Percentiles rank a stretch among this genome's conserved stretches.
phyloP scores from a whole-genome alignment of 2,888 invertebrate species.

The Leuctra nigra region DNA sequence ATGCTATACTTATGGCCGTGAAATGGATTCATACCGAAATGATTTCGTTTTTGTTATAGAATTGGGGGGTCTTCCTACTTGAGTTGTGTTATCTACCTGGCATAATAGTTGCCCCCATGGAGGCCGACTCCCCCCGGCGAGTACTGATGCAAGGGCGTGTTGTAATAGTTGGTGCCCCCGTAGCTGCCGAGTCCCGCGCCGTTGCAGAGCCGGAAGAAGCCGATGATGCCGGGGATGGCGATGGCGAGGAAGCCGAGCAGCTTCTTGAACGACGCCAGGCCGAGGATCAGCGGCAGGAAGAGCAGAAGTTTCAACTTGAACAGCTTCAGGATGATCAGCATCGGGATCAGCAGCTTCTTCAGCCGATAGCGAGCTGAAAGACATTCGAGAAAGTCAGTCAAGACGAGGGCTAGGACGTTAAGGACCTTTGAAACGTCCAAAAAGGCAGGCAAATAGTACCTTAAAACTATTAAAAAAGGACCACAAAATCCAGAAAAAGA shows the following conservation, averaged over 20 bases:
- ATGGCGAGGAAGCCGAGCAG: constrained; percentile 74
- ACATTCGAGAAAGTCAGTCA: too few species aligned
- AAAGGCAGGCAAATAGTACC: too few species aligned
- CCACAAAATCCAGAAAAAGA: too few species aligned
- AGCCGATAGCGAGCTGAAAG: constrained; percentile 71
- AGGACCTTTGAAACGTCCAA: too few species aligned
- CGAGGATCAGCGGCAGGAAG: constrained; percentile 75
- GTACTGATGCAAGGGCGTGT: constrained; percentile 45
- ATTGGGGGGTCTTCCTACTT: too few species aligned
- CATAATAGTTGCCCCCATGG: constrained; percentile 17
- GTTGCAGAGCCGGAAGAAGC: constrained; percentile 78
- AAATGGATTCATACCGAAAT: too few species aligned
- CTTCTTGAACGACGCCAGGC: constrained; percentile 78
- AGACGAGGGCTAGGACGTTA: too few species aligned
- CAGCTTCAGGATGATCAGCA: constrained; percentile 71
- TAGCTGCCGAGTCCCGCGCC: constrained; percentile 55
- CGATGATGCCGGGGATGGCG: constrained; percentile 72
- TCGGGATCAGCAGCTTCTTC: constrained; percentile 75
- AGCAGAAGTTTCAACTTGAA: constrained; percentile 77
- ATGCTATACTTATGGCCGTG: too few species aligned
- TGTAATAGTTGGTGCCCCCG: constrained; percentile 40
- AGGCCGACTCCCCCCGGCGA: constrained; percentile 34
- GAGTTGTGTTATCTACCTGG: too few species aligned
- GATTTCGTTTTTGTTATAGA: too few species aligned
- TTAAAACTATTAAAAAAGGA: too few species aligned